A percentile compares a stretch with the other conserved stretches of the same genome.
phyloP scores from a whole-genome alignment of 2,888 invertebrate species.

The Falcaria lacertinaria region DNA sequence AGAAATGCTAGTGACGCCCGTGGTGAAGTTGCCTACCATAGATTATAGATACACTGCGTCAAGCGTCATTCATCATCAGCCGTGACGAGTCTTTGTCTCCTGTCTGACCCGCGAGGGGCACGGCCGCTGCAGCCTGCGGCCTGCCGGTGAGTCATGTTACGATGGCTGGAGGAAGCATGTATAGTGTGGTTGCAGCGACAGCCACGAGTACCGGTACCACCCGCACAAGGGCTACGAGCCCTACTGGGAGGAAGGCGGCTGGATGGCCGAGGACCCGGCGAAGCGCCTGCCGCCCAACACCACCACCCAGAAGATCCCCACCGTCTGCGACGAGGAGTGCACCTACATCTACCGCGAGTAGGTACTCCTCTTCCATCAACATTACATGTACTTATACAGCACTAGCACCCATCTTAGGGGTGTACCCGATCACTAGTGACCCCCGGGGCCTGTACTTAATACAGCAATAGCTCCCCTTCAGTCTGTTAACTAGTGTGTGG shows the following conservation, averaged over 20 bases:
- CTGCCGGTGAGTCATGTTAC: too few relatives aligned
- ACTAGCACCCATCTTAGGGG: background rate
- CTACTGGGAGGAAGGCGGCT: constrained; percentile 10
- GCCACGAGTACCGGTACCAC: constrained; percentile 1
- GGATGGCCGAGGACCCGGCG: constrained; percentile 2
- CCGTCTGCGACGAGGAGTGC: background rate
- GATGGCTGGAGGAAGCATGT: too few relatives aligned
- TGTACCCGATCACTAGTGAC: too few relatives aligned
- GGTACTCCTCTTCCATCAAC: background rate
- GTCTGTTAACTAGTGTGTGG: background rate
- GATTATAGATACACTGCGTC: too few relatives aligned
- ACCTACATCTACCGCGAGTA: background rate
- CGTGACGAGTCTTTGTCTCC: too few relatives aligned
- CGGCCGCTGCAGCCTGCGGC: too few relatives aligned
- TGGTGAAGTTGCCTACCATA: too few relatives aligned
- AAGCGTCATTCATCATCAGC: too few relatives aligned
- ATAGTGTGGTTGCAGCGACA: constrained; percentile 13
- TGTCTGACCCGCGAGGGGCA: too few relatives aligned
- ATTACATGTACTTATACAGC: too few relatives aligned
- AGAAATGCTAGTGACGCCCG: too few relatives aligned
- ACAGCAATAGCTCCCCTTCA: too few relatives aligned
- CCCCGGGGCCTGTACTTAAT: background rate
- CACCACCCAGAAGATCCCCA: background rate
- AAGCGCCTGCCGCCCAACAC: background rate
- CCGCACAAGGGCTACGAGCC: constrained; percentile 12